These are phyloP conservation scores for Lampris megalopsis DNA, from an alignment of 2,113 vertebrate species.

Conservation along the genomic window DNA sequence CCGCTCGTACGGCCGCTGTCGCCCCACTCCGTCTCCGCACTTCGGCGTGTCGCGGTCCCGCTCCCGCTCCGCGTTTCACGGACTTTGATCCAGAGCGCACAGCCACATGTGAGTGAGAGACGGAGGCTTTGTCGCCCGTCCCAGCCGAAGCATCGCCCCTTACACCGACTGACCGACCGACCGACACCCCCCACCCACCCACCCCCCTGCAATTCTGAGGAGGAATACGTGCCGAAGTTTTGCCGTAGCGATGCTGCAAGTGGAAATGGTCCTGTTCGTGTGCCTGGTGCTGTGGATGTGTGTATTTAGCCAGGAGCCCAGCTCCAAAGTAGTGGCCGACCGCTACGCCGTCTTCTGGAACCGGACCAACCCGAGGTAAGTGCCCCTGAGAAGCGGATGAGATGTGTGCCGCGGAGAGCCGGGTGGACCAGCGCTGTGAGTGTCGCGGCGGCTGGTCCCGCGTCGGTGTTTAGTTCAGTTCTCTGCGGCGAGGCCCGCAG, in stretches of 20 bases:
- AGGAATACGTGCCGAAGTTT: constrained; percentile 79
- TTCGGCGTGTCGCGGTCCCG: constrained; percentile 32
- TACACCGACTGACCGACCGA: constrained; percentile 39
- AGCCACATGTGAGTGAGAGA: constrained; percentile 74
- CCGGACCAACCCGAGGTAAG: constrained; percentile 95
- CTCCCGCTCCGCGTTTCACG: constrained; percentile 26
- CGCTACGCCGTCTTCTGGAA: constrained; percentile 99
- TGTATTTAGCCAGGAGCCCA: constrained; percentile 93
- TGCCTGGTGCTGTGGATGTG: constrained; percentile 94
- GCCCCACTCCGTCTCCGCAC: neutral
- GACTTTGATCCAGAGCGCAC: constrained; percentile 44
- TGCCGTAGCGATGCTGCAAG: constrained; percentile 92
- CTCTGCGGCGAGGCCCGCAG: constrained; percentile 48
- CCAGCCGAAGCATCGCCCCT: constrained; percentile 54
- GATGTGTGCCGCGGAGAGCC: constrained; percentile 4
- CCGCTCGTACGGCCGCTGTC: constrained; percentile 37
- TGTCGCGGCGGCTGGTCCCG: constrained; percentile 3
- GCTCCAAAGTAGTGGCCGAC: constrained; percentile 96
- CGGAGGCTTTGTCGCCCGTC: constrained; percentile 52
- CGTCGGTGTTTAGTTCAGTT: constrained; percentile 46
- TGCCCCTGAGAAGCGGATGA: constrained; percentile 33
- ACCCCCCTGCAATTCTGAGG: constrained; percentile 40
- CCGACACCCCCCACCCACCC: neutral
- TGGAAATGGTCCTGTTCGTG: constrained; percentile 94
- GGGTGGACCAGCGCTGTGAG: neutral